Percentiles rank a stretch among this genome's conserved stretches.
phyloP scores from a whole-genome alignment of 2,888 invertebrate genomes.

The Andrena haemorrhoa region DNA sequence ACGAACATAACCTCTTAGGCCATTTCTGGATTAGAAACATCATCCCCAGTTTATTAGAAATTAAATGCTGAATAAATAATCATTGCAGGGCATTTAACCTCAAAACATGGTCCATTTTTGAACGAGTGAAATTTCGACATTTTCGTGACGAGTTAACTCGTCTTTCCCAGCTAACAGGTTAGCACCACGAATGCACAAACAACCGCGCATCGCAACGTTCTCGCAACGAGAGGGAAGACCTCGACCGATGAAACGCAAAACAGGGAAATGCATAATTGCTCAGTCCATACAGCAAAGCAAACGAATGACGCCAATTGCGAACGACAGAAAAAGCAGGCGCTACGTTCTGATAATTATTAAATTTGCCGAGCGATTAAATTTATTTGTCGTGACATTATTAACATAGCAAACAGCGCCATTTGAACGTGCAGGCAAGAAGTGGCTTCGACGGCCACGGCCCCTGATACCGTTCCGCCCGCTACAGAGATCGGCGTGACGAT shows the following conservation, averaged over 20 bases:
- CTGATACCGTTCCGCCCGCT: not conserved
- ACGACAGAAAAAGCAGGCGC: slow-evolving; percentile 26
- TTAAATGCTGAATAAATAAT: too few species aligned
- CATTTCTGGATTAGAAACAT: too few species aligned
- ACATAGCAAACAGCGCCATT: slow-evolving; percentile 25
- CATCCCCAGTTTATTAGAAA: too few species aligned
- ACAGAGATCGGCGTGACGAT: slow-evolving; percentile 36
- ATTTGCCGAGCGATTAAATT: slow-evolving; percentile 43
- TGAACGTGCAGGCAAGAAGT: not conserved
- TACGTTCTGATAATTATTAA: slow-evolving; percentile 39
- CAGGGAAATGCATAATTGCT: slow-evolving; percentile 5
- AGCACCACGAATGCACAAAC: not conserved
- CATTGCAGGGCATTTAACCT: too few species aligned
- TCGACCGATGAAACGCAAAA: slow-evolving; percentile 17
- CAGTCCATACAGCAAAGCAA: slow-evolving; percentile 20
- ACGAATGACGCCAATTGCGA: slow-evolving; percentile 3
- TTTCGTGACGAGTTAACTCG: too few species aligned
- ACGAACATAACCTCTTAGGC: too few species aligned
- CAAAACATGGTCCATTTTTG: too few species aligned
- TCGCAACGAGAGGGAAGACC: not conserved
- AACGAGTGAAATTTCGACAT: too few species aligned
- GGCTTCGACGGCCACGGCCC: not conserved
- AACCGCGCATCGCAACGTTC: slow-evolving; percentile 5
- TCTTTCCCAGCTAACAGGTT: not conserved
- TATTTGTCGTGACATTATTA: slow-evolving; percentile 48